Conservation (phyloP, 2,888 invertebrate species). For the Cetonia aurata region DNA sequence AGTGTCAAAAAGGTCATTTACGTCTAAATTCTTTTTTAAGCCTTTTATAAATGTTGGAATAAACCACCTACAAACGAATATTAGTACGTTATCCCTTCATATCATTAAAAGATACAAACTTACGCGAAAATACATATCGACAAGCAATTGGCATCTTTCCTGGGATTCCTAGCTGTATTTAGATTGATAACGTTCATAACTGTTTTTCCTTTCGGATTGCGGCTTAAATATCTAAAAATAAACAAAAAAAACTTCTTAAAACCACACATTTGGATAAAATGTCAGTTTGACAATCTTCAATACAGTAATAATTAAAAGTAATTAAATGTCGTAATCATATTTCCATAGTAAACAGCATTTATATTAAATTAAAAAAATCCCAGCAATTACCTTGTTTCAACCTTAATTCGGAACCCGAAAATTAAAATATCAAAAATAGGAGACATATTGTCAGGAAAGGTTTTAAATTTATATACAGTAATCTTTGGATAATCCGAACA, state of each 20-base stretch:
- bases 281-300: slow-evolving; percentile 30
- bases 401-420: too few relatives aligned
- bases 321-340: not conserved
- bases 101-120: slow-evolving; percentile 26
- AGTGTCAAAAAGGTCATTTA: slow-evolving; percentile 67
- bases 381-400: too few relatives aligned
- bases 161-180: slow-evolving; percentile 43
- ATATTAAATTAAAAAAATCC: too few relatives aligned
- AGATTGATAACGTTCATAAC: slow-evolving; percentile 26
- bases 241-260: slow-evolving; percentile 18
- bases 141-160: slow-evolving; percentile 47
- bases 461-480: too few relatives aligned
- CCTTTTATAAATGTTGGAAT: slow-evolving; percentile 67
- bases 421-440: too few relatives aligned
- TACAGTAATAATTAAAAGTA: not conserved
- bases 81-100: not conserved
- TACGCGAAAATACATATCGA: slow-evolving; percentile 50
- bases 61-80: slow-evolving; percentile 66
- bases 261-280: slow-evolving; percentile 34
- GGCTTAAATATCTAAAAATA: slow-evolving; percentile 43
- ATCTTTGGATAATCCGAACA: too few relatives aligned
- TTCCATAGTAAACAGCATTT: slow-evolving; percentile 5
- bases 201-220: slow-evolving; percentile 12
- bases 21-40: slow-evolving; percentile 65
- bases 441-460: too few relatives aligned